Evolutionary conservation across 2,888 invertebrate genomes (phyloP).

Genomic region (Empis livida): DNA sequence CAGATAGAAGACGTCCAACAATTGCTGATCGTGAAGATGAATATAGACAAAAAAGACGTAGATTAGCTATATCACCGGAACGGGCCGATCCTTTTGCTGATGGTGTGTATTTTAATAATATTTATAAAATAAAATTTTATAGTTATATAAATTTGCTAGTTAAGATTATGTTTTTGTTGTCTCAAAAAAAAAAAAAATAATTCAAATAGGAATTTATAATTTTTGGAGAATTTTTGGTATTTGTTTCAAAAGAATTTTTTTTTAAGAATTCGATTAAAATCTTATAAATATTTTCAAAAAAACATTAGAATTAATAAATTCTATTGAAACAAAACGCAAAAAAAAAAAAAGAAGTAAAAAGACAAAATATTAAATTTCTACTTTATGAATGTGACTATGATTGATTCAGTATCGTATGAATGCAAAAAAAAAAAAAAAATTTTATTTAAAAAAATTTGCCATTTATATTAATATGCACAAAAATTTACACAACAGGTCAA

Average conservation of each 20-base stretch:
- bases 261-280: too few species aligned
- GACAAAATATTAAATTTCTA: conserved; percentile 3
- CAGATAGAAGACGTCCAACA: conserved; percentile 77
- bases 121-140: background rate
- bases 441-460: background rate
- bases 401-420: conserved; percentile 13
- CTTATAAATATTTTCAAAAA: too few species aligned
- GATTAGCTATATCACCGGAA: conserved; percentile 92
- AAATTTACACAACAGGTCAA: conserved; percentile 16
- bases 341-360: background rate
- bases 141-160: background rate
- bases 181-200: background rate
- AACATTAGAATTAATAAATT: too few species aligned
- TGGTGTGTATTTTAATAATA: conserved; percentile 48
- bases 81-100: conserved; percentile 96
- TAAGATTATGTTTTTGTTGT: background rate
- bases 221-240: too few species aligned
- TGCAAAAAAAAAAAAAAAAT: conserved; percentile 13
- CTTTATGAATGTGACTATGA: conserved; percentile 11
- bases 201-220: too few species aligned
- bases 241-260: too few species aligned
- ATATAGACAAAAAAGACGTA: conserved; percentile 76
- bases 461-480: conserved; percentile 14
- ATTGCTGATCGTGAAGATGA: conserved; percentile 97
- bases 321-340: background rate